These are phyloP conservation scores for Ceratothoa steindachneri DNA, from an alignment of 2,888 invertebrate genomes.

Conservation along the genomic window DNA sequence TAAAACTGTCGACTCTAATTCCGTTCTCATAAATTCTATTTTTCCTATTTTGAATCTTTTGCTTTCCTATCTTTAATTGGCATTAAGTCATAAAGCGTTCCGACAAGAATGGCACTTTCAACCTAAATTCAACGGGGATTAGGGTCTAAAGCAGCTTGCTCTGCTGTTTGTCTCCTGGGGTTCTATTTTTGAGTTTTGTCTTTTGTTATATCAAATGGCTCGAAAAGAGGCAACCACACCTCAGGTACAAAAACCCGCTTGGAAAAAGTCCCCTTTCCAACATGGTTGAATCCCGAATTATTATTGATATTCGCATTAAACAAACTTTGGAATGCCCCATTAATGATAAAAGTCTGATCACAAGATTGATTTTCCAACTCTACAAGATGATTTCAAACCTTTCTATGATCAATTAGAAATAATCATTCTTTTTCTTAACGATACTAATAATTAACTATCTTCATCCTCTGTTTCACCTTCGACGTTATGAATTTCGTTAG, in stretches of 20 bases:
- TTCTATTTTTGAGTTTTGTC: neutral
- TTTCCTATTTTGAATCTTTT: conserved; percentile 1
- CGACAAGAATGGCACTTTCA: neutral
- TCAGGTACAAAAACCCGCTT: neutral
- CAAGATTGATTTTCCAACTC: no score
- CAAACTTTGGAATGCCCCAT: no score
- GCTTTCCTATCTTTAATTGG: conserved; percentile 9
- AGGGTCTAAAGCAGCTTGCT: neutral
- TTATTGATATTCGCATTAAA: neutral
- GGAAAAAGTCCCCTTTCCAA: neutral
- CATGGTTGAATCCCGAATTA: neutral
- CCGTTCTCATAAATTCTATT: neutral
- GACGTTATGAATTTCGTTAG: no score
- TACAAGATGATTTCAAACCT: no score
- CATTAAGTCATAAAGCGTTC: conserved; percentile 4
- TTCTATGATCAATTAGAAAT: no score
- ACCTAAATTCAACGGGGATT: neutral
- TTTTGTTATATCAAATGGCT: conserved; percentile 1
- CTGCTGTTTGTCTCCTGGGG: neutral
- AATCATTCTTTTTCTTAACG: no score
- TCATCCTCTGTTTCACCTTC: no score
- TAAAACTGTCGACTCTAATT: neutral
- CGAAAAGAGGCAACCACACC: conserved; percentile 13
- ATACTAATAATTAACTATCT: no score
- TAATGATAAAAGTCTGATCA: no score